Conservation (phyloP, 2,888 invertebrate species). For the Drosophila paramelanica region DNA sequence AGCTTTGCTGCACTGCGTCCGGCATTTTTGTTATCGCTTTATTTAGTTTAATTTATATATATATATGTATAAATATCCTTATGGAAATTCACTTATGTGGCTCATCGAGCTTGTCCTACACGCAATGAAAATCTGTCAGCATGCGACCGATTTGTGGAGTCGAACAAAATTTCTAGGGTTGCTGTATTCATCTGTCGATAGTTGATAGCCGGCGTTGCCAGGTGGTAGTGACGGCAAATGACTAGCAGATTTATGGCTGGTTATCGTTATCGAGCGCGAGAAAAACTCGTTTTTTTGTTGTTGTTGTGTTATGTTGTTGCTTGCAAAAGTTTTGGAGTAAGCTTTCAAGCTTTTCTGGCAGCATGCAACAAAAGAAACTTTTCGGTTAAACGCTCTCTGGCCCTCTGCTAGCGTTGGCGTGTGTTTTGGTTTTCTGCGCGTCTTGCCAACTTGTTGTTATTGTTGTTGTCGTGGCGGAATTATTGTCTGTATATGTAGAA, state of each 20-base stretch:
- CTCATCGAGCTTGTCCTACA: conserved; percentile 35
- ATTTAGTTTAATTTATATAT: conserved; percentile 1
- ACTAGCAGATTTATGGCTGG: conserved; percentile 12
- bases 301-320: conserved; percentile 10
- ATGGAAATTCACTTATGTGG: conserved; percentile 57
- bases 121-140: conserved; percentile 43
- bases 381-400: conserved; percentile 65
- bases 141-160: conserved; percentile 43
- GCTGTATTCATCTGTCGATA: conserved; percentile 4
- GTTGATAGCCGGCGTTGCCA: conserved; percentile 15
- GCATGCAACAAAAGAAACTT: conserved; percentile 60
- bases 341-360: conserved; percentile 59
- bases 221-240: conserved; percentile 16
- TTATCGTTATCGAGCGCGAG: conserved; percentile 47
- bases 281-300: conserved; percentile 53
- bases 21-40: conserved; percentile 65
- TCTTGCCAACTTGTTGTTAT: conserved; percentile 51
- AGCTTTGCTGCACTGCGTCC: conserved; percentile 83
- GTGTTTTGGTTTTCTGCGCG: conserved; percentile 32
- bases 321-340: conserved; percentile 37
- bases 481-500: conserved; percentile 36
- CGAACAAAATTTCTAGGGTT: conserved; percentile 47
- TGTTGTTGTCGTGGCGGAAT: conserved; percentile 52
- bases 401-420: conserved; percentile 50
- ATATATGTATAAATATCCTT: conserved; percentile 12